These are phyloP conservation scores for Sinosuthora webbiana DNA, from an alignment of 2,113 vertebrate genomes.

Conservation along the genomic window DNA sequence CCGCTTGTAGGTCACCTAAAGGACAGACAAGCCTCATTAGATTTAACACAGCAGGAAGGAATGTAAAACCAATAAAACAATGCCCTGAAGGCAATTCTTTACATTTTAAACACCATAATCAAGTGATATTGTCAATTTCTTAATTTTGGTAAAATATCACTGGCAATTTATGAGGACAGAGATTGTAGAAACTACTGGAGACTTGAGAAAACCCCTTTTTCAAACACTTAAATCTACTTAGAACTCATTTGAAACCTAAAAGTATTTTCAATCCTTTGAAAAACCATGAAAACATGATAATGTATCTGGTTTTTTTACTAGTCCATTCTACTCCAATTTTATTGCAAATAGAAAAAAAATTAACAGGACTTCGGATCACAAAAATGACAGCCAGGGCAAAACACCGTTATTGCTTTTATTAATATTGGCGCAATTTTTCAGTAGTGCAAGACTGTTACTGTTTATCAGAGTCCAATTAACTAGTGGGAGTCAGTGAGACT, in stretches of 20 bases:
- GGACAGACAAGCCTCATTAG: slow-evolving; percentile 75
- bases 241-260: neutral
- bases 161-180: slow-evolving; percentile 8
- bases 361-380: neutral
- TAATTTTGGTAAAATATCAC: slow-evolving; percentile 45
- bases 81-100: slow-evolving; percentile 53
- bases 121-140: slow-evolving; percentile 52
- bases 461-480: neutral
- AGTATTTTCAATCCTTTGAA: neutral
- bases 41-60: slow-evolving; percentile 67
- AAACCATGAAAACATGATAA: neutral
- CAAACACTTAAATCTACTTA: neutral
- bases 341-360: neutral
- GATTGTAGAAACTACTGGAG: neutral
- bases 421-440: neutral
- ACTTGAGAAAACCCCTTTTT: neutral
- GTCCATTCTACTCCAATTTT: neutral
- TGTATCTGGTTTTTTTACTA: neutral
- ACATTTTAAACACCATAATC: slow-evolving; percentile 48
- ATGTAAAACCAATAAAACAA: slow-evolving; percentile 68
- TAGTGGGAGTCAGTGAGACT: neutral
- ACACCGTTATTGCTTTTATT: neutral
- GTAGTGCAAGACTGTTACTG: neutral
- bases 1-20: slow-evolving; percentile 93
- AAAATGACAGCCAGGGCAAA: neutral